Conservation (phyloP, 1,140 invertebrate genomes). For the Diabrotica virgifera region DNA sequence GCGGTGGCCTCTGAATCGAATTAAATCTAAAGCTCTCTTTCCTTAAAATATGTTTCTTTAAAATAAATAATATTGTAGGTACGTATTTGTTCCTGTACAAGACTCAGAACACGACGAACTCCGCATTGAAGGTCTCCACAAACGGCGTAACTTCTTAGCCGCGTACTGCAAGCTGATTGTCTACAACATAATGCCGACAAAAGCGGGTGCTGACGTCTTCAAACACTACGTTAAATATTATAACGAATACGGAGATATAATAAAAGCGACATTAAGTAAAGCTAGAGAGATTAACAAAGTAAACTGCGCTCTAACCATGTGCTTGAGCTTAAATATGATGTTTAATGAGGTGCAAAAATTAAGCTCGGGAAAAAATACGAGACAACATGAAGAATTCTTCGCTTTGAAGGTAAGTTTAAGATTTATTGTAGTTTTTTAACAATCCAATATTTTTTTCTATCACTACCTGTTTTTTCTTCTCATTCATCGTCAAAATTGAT, state of each 20-base stretch:
- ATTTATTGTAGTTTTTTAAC: too few species aligned
- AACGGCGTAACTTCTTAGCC: slow-evolving; percentile 91
- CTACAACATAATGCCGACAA: slow-evolving; percentile 93
- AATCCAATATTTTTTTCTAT: too few species aligned
- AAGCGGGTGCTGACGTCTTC: slow-evolving; percentile 90
- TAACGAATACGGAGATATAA: slow-evolving; percentile 99
- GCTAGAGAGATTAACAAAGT: slow-evolving; percentile 97
- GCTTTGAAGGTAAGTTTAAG: slow-evolving; percentile 69
- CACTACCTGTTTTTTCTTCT: too few species aligned
- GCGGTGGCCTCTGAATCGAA: too few species aligned
- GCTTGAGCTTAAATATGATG: slow-evolving; percentile 82
- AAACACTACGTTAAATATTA: slow-evolving; percentile 98
- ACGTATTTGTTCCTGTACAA: slow-evolving; percentile 71
- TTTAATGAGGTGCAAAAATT: slow-evolving; percentile 65
- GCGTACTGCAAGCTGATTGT: slow-evolving; percentile 97
- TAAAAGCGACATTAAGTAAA: slow-evolving; percentile 95
- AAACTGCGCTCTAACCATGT: slow-evolving; percentile 92
- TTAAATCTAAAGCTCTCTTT: too few species aligned
- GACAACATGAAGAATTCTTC: slow-evolving; percentile 76
- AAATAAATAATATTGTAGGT: slow-evolving; percentile 40
- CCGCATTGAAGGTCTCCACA: slow-evolving; percentile 92
- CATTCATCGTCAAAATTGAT: too few species aligned
- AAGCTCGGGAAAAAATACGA: slow-evolving; percentile 54
- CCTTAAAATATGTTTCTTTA: not conserved
- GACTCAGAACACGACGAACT: slow-evolving; percentile 78